These are phyloP conservation scores for Drosophila bunnanda DNA, from an alignment of 2,888 invertebrate genomes.

Conservation along the genomic window DNA sequence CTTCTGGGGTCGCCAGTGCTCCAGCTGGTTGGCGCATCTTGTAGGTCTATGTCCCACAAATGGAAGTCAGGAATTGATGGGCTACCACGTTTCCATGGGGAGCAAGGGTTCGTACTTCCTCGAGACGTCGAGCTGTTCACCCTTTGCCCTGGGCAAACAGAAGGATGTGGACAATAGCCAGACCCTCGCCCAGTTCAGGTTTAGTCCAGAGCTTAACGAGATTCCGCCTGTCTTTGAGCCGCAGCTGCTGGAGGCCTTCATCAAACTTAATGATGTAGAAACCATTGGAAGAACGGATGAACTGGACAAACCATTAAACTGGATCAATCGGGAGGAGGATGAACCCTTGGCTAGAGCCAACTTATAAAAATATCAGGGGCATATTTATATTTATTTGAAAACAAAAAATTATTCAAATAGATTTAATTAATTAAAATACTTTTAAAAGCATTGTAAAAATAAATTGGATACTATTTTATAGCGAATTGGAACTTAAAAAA, in stretches of 20 bases:
- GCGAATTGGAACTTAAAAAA: background rate
- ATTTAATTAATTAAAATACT: background rate
- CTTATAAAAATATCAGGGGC: background rate
- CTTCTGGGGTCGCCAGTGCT: constrained; percentile 87
- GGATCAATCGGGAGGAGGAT: constrained; percentile 43
- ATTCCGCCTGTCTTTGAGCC: constrained; percentile 67
- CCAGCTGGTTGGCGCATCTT: constrained; percentile 86
- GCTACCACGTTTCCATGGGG: constrained; percentile 85
- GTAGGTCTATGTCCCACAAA: constrained; percentile 85
- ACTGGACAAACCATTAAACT: constrained; percentile 51
- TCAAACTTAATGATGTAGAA: constrained; percentile 40
- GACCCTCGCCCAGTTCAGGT: constrained; percentile 55
- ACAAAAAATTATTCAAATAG: background rate
- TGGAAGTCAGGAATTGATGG: constrained; percentile 84
- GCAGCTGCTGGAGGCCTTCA: constrained; percentile 60
- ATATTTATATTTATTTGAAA: background rate
- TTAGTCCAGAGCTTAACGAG: constrained; percentile 48
- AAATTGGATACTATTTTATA: too few species aligned
- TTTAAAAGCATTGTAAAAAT: background rate
- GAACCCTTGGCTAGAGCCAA: constrained; percentile 32
- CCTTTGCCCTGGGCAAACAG: constrained; percentile 70
- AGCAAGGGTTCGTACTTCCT: constrained; percentile 86
- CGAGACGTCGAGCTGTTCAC: constrained; percentile 51
- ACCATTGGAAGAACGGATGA: constrained; percentile 26
- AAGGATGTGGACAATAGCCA: constrained; percentile 54